Percentiles rank a stretch among this genome's conserved stretches.
Conservation (phyloP, 2,888 invertebrate genomes). For the Hedychridium roseum region DNA sequence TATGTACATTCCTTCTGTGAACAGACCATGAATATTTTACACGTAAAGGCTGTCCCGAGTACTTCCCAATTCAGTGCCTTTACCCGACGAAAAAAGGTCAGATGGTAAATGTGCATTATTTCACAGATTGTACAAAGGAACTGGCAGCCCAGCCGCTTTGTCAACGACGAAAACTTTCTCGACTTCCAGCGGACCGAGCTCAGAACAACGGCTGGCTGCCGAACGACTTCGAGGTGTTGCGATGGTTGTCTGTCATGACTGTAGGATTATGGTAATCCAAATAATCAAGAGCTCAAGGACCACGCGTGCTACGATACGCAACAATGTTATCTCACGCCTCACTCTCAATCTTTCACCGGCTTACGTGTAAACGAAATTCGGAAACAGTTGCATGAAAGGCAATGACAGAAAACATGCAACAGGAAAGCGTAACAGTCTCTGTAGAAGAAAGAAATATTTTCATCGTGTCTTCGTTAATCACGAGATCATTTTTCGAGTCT, state of each 20-base stretch:
- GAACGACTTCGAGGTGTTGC: slow-evolving; percentile 78
- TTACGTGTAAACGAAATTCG: slow-evolving; percentile 74
- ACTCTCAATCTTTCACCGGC: slow-evolving; percentile 86
- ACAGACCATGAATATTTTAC: too few relatives aligned
- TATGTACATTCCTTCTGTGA: too few relatives aligned
- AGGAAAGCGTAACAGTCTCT: too few relatives aligned
- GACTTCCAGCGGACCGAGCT: slow-evolving; percentile 52
- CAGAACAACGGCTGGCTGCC: slow-evolving; percentile 59
- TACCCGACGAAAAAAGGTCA: too few relatives aligned
- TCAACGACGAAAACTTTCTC: slow-evolving; percentile 66
- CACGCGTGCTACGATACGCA: slow-evolving; percentile 82
- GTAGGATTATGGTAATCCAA: slow-evolving; percentile 92
- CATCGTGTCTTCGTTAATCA: too few relatives aligned
- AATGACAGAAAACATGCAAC: too few relatives aligned
- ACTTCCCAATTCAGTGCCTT: too few relatives aligned
- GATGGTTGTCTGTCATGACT: slow-evolving; percentile 93
- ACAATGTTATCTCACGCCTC: slow-evolving; percentile 81
- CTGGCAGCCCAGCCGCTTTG: slow-evolving; percentile 71
- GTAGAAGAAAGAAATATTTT: too few relatives aligned
- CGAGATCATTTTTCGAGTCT: too few relatives aligned
- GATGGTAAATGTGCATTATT: slow-evolving; percentile 1
- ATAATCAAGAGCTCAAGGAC: slow-evolving; percentile 90
- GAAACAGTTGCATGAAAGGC: too few relatives aligned
- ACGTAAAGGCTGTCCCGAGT: too few relatives aligned
- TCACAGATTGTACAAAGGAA: slow-evolving; percentile 64